Conservation (phyloP, 2,113 vertebrate genomes). For the Menidia beryllina region DNA sequence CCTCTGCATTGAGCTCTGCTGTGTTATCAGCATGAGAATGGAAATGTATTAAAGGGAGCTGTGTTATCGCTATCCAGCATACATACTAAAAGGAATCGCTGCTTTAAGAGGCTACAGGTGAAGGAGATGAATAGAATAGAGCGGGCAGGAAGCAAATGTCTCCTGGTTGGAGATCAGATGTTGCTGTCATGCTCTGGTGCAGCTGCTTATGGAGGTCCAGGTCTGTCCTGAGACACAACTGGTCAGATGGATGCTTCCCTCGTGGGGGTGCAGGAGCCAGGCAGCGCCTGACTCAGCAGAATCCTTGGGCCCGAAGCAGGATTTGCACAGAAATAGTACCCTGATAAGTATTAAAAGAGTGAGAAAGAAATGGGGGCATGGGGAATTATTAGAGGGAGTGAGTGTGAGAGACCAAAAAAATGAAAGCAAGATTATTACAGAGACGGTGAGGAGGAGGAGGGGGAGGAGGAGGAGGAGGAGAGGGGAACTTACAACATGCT, state of each 20-base stretch:
- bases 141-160: constrained; percentile 43
- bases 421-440: constrained; percentile 62
- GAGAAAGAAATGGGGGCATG: constrained; percentile 35
- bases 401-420: constrained; percentile 56
- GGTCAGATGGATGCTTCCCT: constrained; percentile 62
- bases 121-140: constrained; percentile 29
- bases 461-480: constrained; percentile 22
- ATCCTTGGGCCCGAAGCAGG: constrained; percentile 48
- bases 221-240: constrained; percentile 44
- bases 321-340: constrained; percentile 61
- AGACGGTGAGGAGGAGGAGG: constrained; percentile 34
- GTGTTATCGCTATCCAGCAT: constrained; percentile 75
- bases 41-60: constrained; percentile 72
- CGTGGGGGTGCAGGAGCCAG: constrained; percentile 28
- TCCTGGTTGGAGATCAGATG: constrained; percentile 62
- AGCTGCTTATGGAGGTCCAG: constrained; percentile 42
- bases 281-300: constrained; percentile 66
- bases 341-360: constrained; percentile 71
- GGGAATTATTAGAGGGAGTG: constrained; percentile 62
- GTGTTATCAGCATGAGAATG: constrained; percentile 70
- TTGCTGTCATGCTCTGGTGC: constrained; percentile 52
- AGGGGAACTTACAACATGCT: constrained; percentile 61
- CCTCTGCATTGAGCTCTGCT: constrained; percentile 59
- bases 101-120: constrained; percentile 49
- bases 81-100: constrained; percentile 64